Percentiles rank a stretch among this genome's conserved stretches.
Conservation (phyloP, 2,797 vertebrate species). For the Kryptolebias ocellatus region DNA sequence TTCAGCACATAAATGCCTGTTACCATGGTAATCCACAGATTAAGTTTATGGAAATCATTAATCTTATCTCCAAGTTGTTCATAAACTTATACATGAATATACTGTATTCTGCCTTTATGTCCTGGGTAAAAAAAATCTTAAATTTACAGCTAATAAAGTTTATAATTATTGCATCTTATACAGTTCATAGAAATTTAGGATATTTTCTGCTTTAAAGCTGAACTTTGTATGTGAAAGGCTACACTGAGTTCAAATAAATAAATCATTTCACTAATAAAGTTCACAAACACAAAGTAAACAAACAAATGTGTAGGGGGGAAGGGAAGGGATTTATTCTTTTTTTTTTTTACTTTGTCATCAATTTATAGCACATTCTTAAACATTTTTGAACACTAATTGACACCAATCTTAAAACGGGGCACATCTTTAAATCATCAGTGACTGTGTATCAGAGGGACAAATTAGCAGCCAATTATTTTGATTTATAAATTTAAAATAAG, state of each 20-base stretch:
- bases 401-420: slow-evolving; percentile 62
- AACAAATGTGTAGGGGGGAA: slow-evolving; percentile 60
- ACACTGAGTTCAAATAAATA: background rate
- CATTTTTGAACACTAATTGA: slow-evolving; percentile 59
- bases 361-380: slow-evolving; percentile 52
- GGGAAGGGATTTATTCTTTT: slow-evolving; percentile 76
- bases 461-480: slow-evolving; percentile 77
- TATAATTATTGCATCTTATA: no score
- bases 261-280: background rate
- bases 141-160: no score
- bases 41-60: no score
- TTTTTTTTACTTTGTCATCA: slow-evolving; percentile 51
- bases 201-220: no score
- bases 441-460: slow-evolving; percentile 65
- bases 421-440: slow-evolving; percentile 56
- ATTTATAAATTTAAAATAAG: slow-evolving; percentile 61
- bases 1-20: no score
- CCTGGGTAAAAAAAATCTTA: no score
- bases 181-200: no score
- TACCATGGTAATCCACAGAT: no score
- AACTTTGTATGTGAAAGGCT: no score
- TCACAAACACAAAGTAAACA: slow-evolving; percentile 4
- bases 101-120: no score
- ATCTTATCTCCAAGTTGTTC: no score
- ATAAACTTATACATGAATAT: no score